phyloP scores from a whole-genome alignment of 23 tunicate species.

The Aplidium turbinatum region DNA sequence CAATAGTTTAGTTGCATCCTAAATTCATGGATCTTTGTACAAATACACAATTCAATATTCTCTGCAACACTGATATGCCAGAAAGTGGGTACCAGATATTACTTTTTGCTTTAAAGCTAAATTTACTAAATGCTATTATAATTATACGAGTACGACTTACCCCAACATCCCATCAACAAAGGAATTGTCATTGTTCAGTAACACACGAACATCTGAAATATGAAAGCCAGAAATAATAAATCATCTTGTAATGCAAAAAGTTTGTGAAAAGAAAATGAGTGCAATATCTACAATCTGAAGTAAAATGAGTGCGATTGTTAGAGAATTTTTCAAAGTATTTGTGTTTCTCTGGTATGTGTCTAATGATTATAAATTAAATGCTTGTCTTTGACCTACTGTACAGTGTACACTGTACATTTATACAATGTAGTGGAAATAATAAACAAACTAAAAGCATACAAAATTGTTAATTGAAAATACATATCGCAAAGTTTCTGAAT shows the following conservation, averaged over 20 bases:
- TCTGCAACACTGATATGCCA: too few relatives aligned
- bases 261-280: too few relatives aligned
- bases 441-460: neutral
- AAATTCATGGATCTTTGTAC: too few relatives aligned
- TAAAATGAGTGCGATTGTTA: too few relatives aligned
- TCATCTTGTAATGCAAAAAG: too few relatives aligned
- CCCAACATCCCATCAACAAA: slow-evolving; percentile 54
- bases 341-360: too few relatives aligned
- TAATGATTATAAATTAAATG: too few relatives aligned
- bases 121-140: neutral
- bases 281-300: neutral
- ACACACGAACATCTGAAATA: slow-evolving; percentile 60
- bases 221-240: neutral
- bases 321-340: too few relatives aligned
- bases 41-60: too few relatives aligned
- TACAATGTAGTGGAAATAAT: neutral
- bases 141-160: neutral
- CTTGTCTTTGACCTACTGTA: too few relatives aligned
- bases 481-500: neutral
- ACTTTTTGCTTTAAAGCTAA: neutral
- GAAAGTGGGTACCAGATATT: neutral
- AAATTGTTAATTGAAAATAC: neutral
- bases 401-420: too few relatives aligned
- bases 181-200: slow-evolving; percentile 58
- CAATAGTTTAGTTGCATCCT: too few relatives aligned